phyloP scores from a whole-genome alignment of 35 echinoderm and acorn worm genomes.

The Ptychodera flava region DNA sequence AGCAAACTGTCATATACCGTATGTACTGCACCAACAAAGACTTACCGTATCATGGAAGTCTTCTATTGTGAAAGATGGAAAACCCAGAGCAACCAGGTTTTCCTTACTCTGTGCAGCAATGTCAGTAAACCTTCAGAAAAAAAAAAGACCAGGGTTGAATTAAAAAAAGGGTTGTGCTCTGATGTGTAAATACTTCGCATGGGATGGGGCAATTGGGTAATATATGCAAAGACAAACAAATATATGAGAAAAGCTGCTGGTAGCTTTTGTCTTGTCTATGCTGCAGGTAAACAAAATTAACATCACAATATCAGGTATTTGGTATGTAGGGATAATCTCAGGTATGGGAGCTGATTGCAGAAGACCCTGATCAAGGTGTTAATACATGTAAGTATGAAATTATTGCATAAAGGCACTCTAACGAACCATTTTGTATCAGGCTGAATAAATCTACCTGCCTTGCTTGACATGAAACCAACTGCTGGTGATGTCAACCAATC shows the following conservation, averaged over 20 bases:
- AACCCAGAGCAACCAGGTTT: constrained; percentile 69
- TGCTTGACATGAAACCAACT: too few species aligned
- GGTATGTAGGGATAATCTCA: too few species aligned
- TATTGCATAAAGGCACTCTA: too few species aligned
- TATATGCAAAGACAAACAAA: neutral
- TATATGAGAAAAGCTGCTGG: neutral
- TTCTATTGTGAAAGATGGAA: constrained; percentile 84
- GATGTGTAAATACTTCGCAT: neutral
- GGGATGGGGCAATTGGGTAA: neutral
- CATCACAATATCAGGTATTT: neutral
- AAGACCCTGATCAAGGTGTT: too few species aligned
- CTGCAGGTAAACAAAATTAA: neutral
- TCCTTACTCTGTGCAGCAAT: constrained; percentile 84
- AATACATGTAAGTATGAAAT: too few species aligned
- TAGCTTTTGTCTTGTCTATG: neutral
- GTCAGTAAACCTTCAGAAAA: constrained; percentile 61
- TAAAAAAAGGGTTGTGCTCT: neutral
- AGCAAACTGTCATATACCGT: too few species aligned
- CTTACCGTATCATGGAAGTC: constrained; percentile 99
- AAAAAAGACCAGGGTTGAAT: neutral
- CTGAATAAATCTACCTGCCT: too few species aligned
- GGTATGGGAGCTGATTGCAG: too few species aligned
- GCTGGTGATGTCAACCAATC: too few species aligned
- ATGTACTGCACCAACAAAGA: too few species aligned
- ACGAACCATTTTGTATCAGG: too few species aligned